Conservation (phyloP, 2,113 vertebrate species). For the Oncorhynchus nerka region DNA sequence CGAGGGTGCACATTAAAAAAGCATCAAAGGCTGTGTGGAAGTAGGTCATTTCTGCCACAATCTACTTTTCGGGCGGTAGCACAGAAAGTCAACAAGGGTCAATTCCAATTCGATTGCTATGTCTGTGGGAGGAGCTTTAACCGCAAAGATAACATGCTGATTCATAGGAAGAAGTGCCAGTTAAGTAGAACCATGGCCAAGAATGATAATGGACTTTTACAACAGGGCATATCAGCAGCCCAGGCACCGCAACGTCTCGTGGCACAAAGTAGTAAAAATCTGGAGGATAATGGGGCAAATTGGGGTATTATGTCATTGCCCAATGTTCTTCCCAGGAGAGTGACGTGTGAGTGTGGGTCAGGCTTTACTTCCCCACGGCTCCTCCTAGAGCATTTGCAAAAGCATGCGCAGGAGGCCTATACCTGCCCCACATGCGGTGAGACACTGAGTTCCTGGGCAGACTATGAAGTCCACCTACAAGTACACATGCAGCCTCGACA, state of each 20-base stretch:
- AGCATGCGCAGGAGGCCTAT: conserved; percentile 75
- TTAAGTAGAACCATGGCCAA: conserved; percentile 23
- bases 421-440: conserved; percentile 75
- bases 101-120: conserved; percentile 67
- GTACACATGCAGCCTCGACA: conserved; percentile 68
- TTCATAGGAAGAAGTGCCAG: conserved; percentile 66
- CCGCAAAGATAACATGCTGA: conserved; percentile 73
- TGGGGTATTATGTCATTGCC: conserved; percentile 79
- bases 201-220: conserved; percentile 2
- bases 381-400: conserved; percentile 76
- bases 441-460: conserved; percentile 72
- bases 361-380: conserved; percentile 73
- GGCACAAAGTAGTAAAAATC: conserved; percentile 7
- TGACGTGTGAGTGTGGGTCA: conserved; percentile 76
- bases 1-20: conserved; percentile 65
- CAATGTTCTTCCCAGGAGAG: conserved; percentile 73
- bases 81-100: conserved; percentile 22
- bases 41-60: conserved; percentile 37
- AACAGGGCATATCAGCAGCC: conserved; percentile 24
- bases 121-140: conserved; percentile 70
- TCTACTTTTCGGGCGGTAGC: conserved; percentile 17
- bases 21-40: conserved; percentile 69
- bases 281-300: conserved; percentile 48
- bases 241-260: conserved; percentile 39
- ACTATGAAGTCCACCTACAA: conserved; percentile 75